Evolutionary conservation across 2,888 invertebrate species (phyloP).

Genomic region (Agonopterix arenella): DNA sequence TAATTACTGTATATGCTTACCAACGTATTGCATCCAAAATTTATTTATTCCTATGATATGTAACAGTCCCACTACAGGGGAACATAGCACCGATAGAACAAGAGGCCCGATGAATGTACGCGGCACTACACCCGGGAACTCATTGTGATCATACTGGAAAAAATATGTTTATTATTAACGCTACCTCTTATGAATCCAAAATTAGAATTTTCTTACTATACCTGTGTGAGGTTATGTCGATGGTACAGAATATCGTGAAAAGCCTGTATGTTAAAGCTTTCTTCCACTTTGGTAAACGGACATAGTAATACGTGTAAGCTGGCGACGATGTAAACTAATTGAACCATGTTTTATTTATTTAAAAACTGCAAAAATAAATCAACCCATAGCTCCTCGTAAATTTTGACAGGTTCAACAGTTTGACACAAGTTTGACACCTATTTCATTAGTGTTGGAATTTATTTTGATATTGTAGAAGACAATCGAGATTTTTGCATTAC

Average conservation of each 20-base stretch:
- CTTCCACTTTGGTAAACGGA: slow-evolving; percentile 99
- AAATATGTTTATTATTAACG: slow-evolving; percentile 24
- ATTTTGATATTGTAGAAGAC: no score
- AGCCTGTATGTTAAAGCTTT: slow-evolving; percentile 99
- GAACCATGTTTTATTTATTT: slow-evolving; percentile 77
- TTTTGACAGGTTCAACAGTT: no score
- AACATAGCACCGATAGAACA: slow-evolving; percentile 84
- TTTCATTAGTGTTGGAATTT: no score
- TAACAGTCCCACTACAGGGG: slow-evolving; percentile 84
- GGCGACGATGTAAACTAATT: slow-evolving; percentile 84
- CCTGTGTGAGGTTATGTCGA: slow-evolving; percentile 88
- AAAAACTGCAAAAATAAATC: slow-evolving; percentile 26
- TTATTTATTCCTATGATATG: slow-evolving; percentile 85
- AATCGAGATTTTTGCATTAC: no score
- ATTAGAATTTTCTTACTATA: slow-evolving; percentile 69
- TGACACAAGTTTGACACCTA: no score
- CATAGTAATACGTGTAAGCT: slow-evolving; percentile 89
- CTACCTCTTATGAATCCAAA: slow-evolving; percentile 51
- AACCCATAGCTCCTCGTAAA: slow-evolving; percentile 38
- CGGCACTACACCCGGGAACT: slow-evolving; percentile 98
- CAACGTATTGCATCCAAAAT: slow-evolving; percentile 92
- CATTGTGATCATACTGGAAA: slow-evolving; percentile 96
- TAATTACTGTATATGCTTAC: slow-evolving; percentile 65
- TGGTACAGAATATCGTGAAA: slow-evolving; percentile 97
- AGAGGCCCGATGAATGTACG: slow-evolving; percentile 96